These are phyloP conservation scores for Platalea minor DNA, from an alignment of 2,797 vertebrate genomes.

Conservation along the genomic window DNA sequence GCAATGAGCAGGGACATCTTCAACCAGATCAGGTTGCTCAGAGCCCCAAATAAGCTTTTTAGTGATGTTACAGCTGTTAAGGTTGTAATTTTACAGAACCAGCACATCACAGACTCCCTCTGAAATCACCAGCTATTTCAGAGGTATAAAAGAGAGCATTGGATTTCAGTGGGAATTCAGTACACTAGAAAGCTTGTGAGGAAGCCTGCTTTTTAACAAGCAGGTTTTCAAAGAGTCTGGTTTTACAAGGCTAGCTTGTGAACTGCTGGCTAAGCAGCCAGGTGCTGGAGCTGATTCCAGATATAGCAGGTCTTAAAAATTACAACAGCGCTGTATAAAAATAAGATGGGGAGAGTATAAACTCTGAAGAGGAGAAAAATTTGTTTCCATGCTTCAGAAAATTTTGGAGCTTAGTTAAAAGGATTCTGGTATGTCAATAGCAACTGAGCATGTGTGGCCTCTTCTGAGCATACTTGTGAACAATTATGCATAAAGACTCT, in stretches of 20 bases:
- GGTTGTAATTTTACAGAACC: conserved; percentile 34
- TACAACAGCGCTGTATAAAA: background rate
- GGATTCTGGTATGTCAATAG: background rate
- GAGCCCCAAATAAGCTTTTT: background rate
- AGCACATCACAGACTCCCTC: conserved; percentile 28
- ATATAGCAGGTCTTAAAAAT: conserved; percentile 45
- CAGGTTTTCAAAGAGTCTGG: conserved; percentile 3
- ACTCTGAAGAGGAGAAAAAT: background rate
- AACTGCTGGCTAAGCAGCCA: conserved; percentile 55
- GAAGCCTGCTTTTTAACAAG: conserved; percentile 17
- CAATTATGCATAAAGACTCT: background rate
- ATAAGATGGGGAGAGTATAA: background rate
- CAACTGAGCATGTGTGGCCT: background rate
- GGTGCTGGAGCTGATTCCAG: conserved; percentile 4
- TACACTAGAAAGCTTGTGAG: background rate
- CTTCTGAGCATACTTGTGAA: background rate
- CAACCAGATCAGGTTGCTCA: background rate
- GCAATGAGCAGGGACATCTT: background rate
- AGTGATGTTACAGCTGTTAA: conserved; percentile 30
- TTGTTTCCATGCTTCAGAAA: background rate
- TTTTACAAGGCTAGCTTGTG: conserved; percentile 24
- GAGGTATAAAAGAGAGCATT: background rate
- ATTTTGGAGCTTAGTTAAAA: background rate
- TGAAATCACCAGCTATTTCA: conserved; percentile 12
- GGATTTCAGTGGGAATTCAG: conserved; percentile 18